Evolutionary conservation across 1,140 invertebrate genomes (phyloP).

Genomic region (Spodoptera frugiperda): DNA sequence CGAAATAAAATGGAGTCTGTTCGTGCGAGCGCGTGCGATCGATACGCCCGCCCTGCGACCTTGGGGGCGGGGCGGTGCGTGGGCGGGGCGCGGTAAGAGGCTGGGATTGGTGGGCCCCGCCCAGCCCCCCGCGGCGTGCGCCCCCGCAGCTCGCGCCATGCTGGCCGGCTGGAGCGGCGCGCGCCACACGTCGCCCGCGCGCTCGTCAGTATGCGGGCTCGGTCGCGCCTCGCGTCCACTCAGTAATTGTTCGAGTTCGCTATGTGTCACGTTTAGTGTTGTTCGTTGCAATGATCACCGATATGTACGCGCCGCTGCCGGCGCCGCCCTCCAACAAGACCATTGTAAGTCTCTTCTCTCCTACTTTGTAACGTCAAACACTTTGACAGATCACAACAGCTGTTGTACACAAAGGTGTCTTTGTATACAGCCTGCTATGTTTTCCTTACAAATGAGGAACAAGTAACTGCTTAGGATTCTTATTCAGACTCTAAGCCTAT

Average conservation of each 20-base stretch:
- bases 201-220: conserved; percentile 58
- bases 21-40: conserved; percentile 74
- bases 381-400: conserved; percentile 36
- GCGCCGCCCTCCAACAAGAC: conserved; percentile 72
- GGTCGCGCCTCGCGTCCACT: conserved; percentile 39
- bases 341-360: conserved; percentile 70
- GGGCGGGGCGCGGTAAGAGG: conserved; percentile 75
- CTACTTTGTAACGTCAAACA: conserved; percentile 15
- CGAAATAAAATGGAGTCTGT: conserved; percentile 84
- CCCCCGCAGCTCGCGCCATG: conserved; percentile 47
- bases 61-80: conserved; percentile 73
- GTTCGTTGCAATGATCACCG: conserved; percentile 76
- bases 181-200: conserved; percentile 48
- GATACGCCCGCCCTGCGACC: conserved; percentile 72
- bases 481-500: not conserved
- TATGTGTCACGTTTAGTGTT: conserved; percentile 59
- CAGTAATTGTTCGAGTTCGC: conserved; percentile 33
- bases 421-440: not conserved
- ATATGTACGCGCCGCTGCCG: conserved; percentile 81
- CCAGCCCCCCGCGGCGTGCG: conserved; percentile 52
- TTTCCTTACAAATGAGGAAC: not conserved
- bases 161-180: conserved; percentile 57
- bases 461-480: not conserved
- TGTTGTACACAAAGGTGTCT: conserved; percentile 29
- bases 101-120: conserved; percentile 71